Percentiles rank a stretch among this genome's conserved stretches.
Evolutionary conservation across 2,797 vertebrate genomes (phyloP).

Genomic region (Esox masquinongy): DNA sequence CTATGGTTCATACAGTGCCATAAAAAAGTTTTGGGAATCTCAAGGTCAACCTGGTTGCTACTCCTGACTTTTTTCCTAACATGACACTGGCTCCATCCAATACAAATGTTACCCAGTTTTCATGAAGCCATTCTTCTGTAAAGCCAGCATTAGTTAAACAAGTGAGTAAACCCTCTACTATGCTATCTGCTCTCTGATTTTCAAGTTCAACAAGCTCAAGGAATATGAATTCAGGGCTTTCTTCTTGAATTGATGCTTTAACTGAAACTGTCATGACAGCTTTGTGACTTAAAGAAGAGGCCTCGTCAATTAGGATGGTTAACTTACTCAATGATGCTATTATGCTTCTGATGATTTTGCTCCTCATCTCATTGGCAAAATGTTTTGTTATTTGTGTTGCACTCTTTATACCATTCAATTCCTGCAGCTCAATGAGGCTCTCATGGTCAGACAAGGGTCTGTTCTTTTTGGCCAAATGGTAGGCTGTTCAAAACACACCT

Average conservation of each 20-base stretch:
- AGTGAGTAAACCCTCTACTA: slow-evolving; percentile 8
- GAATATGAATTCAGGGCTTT: slow-evolving; percentile 32
- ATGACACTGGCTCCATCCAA: too few species aligned
- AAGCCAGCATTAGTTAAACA: slow-evolving; percentile 18
- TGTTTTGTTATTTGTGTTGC: slow-evolving; percentile 23
- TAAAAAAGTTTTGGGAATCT: slow-evolving; percentile 24
- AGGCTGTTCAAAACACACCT: too few species aligned
- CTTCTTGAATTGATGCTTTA: slow-evolving; percentile 31
- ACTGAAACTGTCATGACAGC: slow-evolving; percentile 26
- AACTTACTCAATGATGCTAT: slow-evolving; percentile 24
- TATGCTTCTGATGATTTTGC: slow-evolving; percentile 24
- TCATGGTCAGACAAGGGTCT: too few species aligned
- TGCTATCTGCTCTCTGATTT: slow-evolving; percentile 22
- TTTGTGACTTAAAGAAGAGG: too few species aligned
- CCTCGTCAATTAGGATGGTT: too few species aligned
- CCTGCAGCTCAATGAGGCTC: too few species aligned
- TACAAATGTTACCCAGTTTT: too few species aligned
- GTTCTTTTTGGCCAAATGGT: too few species aligned
- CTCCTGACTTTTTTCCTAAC: slow-evolving; percentile 11
- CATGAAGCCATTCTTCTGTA: slow-evolving; percentile 19
- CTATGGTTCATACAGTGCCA: slow-evolving; percentile 30
- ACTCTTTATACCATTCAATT: too few species aligned
- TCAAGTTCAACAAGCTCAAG: slow-evolving; percentile 31
- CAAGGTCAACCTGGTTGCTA: slow-evolving; percentile 17
- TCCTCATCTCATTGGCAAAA: slow-evolving; percentile 23